Evolutionary conservation across 1,140 invertebrate species (phyloP).

Genomic region (Drosophila novamexicana): DNA sequence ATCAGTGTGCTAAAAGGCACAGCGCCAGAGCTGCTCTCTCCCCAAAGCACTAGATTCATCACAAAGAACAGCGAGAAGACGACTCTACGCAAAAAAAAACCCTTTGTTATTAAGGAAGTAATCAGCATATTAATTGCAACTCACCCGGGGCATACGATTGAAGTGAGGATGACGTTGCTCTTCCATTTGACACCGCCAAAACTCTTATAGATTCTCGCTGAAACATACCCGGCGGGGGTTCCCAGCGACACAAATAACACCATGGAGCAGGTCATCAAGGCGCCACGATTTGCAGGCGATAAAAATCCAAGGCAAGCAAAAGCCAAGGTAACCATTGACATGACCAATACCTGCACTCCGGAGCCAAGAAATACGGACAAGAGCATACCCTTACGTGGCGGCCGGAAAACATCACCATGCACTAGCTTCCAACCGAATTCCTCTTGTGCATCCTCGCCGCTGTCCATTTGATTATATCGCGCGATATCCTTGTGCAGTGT

Average conservation of each 20-base stretch:
- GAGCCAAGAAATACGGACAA: constrained; percentile 97
- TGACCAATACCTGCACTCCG: constrained; percentile 95
- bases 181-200: constrained; percentile 99
- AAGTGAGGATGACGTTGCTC: constrained; percentile 97
- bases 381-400: constrained; percentile 98
- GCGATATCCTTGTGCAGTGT: constrained; percentile 99
- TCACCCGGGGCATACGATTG: constrained; percentile 97
- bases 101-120: constrained; percentile 6
- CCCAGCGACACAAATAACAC: constrained; percentile 97
- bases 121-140: constrained; percentile 34
- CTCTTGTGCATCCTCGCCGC: constrained; percentile 98
- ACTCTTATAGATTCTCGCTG: constrained; percentile 98
- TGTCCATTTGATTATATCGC: constrained; percentile 98
- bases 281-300: constrained; percentile 98
- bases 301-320: constrained; percentile 99
- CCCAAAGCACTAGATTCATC: constrained; percentile 98
- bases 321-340: constrained; percentile 92
- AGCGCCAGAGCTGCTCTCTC: constrained; percentile 96
- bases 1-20: constrained; percentile 99
- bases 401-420: constrained; percentile 97
- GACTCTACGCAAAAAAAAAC: constrained; percentile 87
- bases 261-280: constrained; percentile 98
- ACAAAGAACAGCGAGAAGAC: constrained; percentile 98
- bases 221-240: constrained; percentile 97
- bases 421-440: constrained; percentile 99